Conservation (phyloP, 2,113 vertebrate species). For the Gymnorhina tibicen region DNA sequence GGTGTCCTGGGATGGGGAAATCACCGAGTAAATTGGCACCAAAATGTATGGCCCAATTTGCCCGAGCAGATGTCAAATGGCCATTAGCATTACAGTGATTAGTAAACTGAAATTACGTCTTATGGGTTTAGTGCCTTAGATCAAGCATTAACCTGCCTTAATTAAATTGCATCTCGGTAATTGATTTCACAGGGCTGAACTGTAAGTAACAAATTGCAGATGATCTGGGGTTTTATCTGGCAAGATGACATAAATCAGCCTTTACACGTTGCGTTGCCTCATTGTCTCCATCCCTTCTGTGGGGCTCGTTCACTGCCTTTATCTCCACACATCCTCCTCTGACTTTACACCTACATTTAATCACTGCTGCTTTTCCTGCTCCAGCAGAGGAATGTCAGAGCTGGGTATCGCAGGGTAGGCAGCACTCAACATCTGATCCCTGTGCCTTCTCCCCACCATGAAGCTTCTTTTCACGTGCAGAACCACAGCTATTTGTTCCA, state of each 20-base stretch:
- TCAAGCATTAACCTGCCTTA: slow-evolving; percentile 60
- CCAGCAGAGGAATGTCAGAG: accelerated
- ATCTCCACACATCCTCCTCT: not conserved
- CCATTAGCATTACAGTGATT: slow-evolving; percentile 45
- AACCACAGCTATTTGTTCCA: accelerated
- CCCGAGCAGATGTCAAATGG: slow-evolving; percentile 49
- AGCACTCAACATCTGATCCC: accelerated
- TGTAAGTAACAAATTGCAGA: slow-evolving; percentile 52
- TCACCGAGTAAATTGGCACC: not conserved
- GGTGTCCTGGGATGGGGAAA: not conserved
- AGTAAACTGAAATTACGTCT: slow-evolving; percentile 34
- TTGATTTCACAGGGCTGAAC: slow-evolving; percentile 47
- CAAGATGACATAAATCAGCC: not conserved
- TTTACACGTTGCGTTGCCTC: accelerated
- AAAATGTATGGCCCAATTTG: not conserved
- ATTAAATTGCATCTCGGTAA: slow-evolving; percentile 55
- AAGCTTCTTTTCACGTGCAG: accelerated
- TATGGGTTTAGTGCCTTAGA: slow-evolving; percentile 37
- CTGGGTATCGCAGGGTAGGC: accelerated
- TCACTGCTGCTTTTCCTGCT: not conserved
- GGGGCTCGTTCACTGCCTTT: not conserved
- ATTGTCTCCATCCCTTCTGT: not conserved
- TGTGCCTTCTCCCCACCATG: accelerated
- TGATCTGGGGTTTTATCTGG: not conserved
- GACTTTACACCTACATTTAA: accelerated